Conservation (phyloP, 2,113 vertebrate genomes). For the Lycaon pictus region DNA sequence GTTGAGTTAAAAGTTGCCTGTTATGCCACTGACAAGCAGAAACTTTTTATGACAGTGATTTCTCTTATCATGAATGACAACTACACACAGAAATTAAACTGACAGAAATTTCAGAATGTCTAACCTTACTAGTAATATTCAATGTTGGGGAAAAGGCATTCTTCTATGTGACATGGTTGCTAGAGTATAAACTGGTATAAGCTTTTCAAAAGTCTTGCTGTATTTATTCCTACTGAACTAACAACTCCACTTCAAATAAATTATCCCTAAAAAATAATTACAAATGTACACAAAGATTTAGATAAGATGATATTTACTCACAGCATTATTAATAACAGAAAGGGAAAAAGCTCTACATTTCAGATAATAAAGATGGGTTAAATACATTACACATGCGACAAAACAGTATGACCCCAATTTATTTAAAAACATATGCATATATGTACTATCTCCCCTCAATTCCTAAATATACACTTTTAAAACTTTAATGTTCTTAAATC, state of each 20-base stretch:
- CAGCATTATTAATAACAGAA: background rate
- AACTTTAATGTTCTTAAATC: slow-evolving; percentile 25
- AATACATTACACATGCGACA: background rate
- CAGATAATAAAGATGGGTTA: background rate
- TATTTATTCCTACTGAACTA: background rate
- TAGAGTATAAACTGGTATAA: background rate
- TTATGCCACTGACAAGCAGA: background rate
- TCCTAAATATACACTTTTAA: background rate
- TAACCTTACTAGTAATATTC: background rate
- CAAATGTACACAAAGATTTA: background rate
- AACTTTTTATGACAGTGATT: background rate
- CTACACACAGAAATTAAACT: background rate
- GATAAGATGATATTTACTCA: slow-evolving; percentile 10
- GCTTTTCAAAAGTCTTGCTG: slow-evolving; percentile 20
- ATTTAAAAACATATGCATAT: background rate
- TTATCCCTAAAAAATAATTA: background rate
- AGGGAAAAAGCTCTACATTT: background rate
- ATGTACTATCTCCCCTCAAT: background rate
- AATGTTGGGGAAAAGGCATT: background rate
- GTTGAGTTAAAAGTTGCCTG: background rate
- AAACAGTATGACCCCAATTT: background rate
- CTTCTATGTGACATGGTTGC: background rate
- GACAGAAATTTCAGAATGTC: background rate
- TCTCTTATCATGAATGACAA: slow-evolving; percentile 17
- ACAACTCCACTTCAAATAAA: slow-evolving; percentile 24